phyloP scores from a whole-genome alignment of 2,113 vertebrate genomes.

The Pomatostomus ruficeps region DNA sequence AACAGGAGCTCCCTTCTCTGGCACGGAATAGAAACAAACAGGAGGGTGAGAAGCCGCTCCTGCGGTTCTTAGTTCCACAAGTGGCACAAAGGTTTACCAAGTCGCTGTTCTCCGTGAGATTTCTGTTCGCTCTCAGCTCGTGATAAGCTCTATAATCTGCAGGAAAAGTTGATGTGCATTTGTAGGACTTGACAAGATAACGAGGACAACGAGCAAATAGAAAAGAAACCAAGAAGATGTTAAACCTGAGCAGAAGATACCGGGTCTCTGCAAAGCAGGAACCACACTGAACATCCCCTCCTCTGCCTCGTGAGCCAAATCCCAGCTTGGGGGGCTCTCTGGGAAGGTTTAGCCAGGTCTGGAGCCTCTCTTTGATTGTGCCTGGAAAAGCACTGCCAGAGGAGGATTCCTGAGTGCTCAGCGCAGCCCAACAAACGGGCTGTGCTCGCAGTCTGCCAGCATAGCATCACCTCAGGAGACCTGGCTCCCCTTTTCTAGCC shows the following conservation, averaged over 20 bases:
- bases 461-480: neutral
- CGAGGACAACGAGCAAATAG: neutral
- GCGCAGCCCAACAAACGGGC: neutral
- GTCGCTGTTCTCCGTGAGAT: neutral
- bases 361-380: neutral
- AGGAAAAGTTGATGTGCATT: neutral
- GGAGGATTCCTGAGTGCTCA: neutral
- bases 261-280: neutral
- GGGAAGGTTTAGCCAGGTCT: neutral
- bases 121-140: neutral
- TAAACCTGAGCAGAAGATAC: neutral
- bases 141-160: neutral
- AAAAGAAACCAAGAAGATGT: neutral
- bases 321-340: neutral
- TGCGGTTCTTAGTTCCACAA: neutral
- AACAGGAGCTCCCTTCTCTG: neutral
- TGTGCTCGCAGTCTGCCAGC: neutral
- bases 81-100: neutral
- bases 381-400: neutral
- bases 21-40: neutral
- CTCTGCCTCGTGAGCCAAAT: neutral
- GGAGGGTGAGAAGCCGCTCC: neutral
- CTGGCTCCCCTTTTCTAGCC: neutral
- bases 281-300: neutral
- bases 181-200: neutral